Base-by-base conservation (phyloP, 1,140 invertebrate species). In the Neoseiulus cucumeris region DNA sequence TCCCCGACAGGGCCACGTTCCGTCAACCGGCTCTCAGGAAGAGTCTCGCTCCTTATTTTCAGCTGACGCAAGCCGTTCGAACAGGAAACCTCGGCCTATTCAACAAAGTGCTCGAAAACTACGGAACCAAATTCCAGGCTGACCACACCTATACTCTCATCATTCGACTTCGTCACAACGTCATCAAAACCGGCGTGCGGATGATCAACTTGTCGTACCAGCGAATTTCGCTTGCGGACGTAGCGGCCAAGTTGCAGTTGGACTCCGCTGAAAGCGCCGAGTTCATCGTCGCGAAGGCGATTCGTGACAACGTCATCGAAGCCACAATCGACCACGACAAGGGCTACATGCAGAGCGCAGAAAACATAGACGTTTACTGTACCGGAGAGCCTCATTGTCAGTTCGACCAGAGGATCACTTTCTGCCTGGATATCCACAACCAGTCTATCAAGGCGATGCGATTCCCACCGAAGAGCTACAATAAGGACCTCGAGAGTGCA, bases 261-360 rank as follows among this genome's bases (percentile, higher is more conserved):
- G 92, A 95, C 73, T 93, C 88, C 9, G 85, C 90, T 2, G 91
- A 95, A 73, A 95, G 99, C 82, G 94, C 94, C 0, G 95, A 99
- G 75, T 98, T 95, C 74, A 96, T 99, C 74, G 93, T 98, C 0
- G 92, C 94, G 0, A 99, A 99, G 79, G 94, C 95, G n/a, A 98
- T 99, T 66, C 80, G 92, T 64, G 96, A 99, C 80, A 91, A 93
- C 59, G 94, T 98, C 1, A 98, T 99, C 75, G 93, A 98, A 76
- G 96, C 95, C 0, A 91, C 84, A 0, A 82, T 99, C 68, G 90
- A 97, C 78, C 89, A 94, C 67, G 90, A 93, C 74, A 85, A 87
- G 69, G 90, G 91, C 18, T 97, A 89, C 72, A 94, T 99, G 84
- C 85, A 93, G 68, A 96, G 92, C 71, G 96, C 94, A 74, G 93